A percentile compares a stretch with the other conserved stretches of the same genome.
Evolutionary conservation across 1,140 invertebrate genomes (phyloP).

Genomic region (Mesaphorura yosii): DNA sequence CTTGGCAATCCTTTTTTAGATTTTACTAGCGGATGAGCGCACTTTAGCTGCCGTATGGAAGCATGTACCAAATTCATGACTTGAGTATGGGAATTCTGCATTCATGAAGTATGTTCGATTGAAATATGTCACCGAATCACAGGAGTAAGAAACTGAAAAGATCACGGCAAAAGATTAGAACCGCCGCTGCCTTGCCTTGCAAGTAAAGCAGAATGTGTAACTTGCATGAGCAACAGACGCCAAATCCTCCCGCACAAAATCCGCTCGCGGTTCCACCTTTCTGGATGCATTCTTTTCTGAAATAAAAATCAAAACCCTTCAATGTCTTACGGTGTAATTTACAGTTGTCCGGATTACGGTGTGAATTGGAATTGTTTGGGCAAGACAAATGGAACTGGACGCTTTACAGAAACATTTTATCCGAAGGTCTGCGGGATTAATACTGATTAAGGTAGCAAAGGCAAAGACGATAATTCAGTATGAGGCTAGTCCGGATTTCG

Average conservation of each 20-base stretch:
- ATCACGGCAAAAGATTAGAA: background rate
- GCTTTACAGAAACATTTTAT: too few relatives aligned
- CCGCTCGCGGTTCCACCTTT: conserved; percentile 57
- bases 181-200: too few relatives aligned
- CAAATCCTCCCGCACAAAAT: conserved; percentile 60
- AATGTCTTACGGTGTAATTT: too few relatives aligned
- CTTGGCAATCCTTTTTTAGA: background rate
- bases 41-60: conserved; percentile 63
- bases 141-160: conserved; percentile 37
- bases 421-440: too few relatives aligned
- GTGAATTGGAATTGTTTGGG: too few relatives aligned
- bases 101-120: conserved; percentile 77
- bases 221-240: conserved; percentile 63
- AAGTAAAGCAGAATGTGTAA: conserved; percentile 21
- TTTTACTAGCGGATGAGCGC: too few relatives aligned
- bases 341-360: too few relatives aligned
- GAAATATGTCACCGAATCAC: conserved; percentile 56
- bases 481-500: too few relatives aligned
- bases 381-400: too few relatives aligned
- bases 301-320: conserved; percentile 3
- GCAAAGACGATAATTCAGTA: too few relatives aligned
- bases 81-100: conserved; percentile 56
- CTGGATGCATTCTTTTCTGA: conserved; percentile 46
- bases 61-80: conserved; percentile 62
- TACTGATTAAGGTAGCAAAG: too few relatives aligned